Base-by-base conservation (phyloP, 2,113 vertebrate genomes). In the Alectura lathami region DNA sequence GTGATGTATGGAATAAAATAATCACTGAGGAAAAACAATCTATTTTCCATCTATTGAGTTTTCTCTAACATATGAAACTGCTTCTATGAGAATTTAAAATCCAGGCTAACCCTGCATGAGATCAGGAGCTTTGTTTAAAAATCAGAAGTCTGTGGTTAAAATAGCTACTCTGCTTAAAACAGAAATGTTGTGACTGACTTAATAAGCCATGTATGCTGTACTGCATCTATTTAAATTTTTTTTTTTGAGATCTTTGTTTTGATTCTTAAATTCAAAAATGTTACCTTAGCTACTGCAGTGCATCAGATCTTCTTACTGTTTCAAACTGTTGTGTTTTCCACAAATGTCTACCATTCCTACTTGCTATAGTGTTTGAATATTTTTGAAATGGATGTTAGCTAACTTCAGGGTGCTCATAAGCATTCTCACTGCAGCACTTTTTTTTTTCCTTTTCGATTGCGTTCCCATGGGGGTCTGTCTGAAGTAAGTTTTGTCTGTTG, bases 1-100 rank as follows among this genome's bases (percentile, higher is more conserved):
- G 51, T 95, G 97, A 96, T 96, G 91, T 95, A 93, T 93, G 72
- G 94, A 93, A 96, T 89, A 96, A 97, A 96, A 96, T 96, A 97
- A 97, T 93, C 86, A 89, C 93, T 79, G 95, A 93, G 95, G 93
- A 94, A 97, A 97, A 97, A 81, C 95, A 97, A 97, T 95, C 88
- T 94, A 91, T 97, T 97, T 97, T 96, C 91, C 88, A 95, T 92
- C 90, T 94, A 95, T 76, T 95, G 90, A 91, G 50, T 95, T 95
- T 96, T 88, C 68, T 86, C 73, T 92, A 93, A 87, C 38, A 77
- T 90, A 95, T 48, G 86, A 95, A 97, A 93, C n/a, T 2, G 20
- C 24, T 88, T 92, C 94, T 95, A 89, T 95, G 86, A 90, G 85
- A 97, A 96, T 97, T 95, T 95, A 93, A 93, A 96, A 97, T 93